A percentile compares a stretch with the other conserved stretches of the same genome.
These are phyloP conservation scores for Melanerpes aurifrons DNA, from an alignment of 2,113 vertebrate species.

Conservation along the genomic window DNA sequence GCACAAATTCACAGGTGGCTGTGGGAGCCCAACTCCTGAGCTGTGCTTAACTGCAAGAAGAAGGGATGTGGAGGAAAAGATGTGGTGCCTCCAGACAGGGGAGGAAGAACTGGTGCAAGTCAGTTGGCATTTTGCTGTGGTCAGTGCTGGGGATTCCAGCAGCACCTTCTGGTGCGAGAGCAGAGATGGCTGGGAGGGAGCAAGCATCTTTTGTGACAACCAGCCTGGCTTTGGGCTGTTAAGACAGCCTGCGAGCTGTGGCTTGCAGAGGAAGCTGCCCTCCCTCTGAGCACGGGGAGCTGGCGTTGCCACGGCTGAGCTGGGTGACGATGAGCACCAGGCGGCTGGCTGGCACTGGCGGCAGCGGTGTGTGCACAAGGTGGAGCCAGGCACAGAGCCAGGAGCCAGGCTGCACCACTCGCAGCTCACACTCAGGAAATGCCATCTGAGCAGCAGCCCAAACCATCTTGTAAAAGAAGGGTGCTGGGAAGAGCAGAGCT, in stretches of 20 bases:
- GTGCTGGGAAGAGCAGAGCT: neutral
- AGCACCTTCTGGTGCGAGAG: neutral
- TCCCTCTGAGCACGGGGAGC: fast-evolving
- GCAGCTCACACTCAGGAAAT: neutral
- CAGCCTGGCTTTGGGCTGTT: neutral
- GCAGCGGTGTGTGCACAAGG: neutral
- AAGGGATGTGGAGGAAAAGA: neutral
- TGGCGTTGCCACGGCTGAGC: fast-evolving
- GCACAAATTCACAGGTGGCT: neutral
- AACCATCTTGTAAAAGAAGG: neutral
- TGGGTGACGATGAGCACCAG: neutral
- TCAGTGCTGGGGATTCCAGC: neutral
- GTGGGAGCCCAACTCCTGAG: neutral
- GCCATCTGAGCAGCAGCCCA: neutral
- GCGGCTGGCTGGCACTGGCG: neutral
- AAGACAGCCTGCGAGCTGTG: neutral
- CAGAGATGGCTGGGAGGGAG: neutral
- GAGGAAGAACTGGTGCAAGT: neutral
- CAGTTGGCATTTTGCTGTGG: neutral
- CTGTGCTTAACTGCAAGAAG: neutral
- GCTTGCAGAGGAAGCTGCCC: neutral
- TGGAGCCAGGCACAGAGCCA: neutral
- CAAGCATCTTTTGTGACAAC: fast-evolving
- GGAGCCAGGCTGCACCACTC: neutral
- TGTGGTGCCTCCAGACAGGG: neutral